These are phyloP conservation scores for Fragum fragum DNA, from an alignment of 2,888 invertebrate genomes.

Conservation along the genomic window DNA sequence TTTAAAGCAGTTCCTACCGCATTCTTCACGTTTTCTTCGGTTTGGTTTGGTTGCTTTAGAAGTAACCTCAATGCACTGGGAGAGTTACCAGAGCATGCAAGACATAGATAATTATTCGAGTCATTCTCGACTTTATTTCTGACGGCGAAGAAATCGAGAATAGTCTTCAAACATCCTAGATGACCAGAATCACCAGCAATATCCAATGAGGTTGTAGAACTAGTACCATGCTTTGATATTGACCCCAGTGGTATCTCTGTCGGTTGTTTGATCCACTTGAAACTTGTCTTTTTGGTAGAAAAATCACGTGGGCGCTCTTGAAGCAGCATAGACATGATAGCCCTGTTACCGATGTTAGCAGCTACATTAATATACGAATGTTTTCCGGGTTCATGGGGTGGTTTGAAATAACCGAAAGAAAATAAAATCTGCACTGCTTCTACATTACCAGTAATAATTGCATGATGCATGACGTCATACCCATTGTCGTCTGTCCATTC, in stretches of 20 bases:
- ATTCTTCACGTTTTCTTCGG: slow-evolving; percentile 69
- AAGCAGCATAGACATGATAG: slow-evolving; percentile 75
- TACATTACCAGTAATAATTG: slow-evolving; percentile 78
- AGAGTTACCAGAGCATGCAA: slow-evolving; percentile 79
- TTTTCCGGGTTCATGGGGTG: slow-evolving; percentile 70
- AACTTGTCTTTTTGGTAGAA: slow-evolving; percentile 59
- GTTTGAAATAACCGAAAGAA: slow-evolving; percentile 76
- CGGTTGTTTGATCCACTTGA: slow-evolving; percentile 48
- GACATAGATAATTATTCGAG: slow-evolving; percentile 68
- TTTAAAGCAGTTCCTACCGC: slow-evolving; percentile 80
- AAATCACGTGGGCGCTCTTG: slow-evolving; percentile 76
- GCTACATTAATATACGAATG: slow-evolving; percentile 82
- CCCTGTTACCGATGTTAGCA: slow-evolving; percentile 75
- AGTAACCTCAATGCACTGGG: slow-evolving; percentile 76
- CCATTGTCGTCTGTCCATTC: slow-evolving; percentile 72
- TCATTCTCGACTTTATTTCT: slow-evolving; percentile 52
- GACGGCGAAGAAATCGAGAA: slow-evolving; percentile 71
- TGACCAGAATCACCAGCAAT: slow-evolving; percentile 78
- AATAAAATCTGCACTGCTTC: slow-evolving; percentile 78
- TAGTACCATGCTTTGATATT: slow-evolving; percentile 17
- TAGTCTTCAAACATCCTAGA: slow-evolving; percentile 74
- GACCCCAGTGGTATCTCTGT: slow-evolving; percentile 44
- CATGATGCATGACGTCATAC: slow-evolving; percentile 81
- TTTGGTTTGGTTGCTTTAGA: slow-evolving; percentile 64
- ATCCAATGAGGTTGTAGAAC: slow-evolving; percentile 74